Base-by-base conservation (phyloP, 2,113 vertebrate genomes). In the Stictonetta naevosa region DNA sequence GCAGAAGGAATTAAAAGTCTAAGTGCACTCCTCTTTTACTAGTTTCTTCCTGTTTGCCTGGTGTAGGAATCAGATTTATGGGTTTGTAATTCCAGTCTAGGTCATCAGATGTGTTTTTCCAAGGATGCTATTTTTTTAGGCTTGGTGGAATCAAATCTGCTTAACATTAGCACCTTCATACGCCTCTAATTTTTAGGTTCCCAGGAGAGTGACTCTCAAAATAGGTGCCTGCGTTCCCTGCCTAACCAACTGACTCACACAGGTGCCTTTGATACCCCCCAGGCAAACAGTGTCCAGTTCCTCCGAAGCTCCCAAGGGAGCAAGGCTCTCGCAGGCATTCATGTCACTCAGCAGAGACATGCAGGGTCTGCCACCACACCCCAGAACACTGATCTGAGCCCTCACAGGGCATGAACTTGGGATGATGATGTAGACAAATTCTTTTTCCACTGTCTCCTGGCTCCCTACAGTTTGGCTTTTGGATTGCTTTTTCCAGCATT, bases 181-280 rank as follows among this genome's bases (percentile, higher is more conserved):
- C 38, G 2, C 8, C 8, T 68, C 13, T 83, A 62, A 21, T 69
- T 53, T 77, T 40, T 31, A 62, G 15, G n/a, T 58, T 6, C 28
- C 23, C 2, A 0, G 53, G 6, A 21, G 85, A 73, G 7, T 6
- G 2, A 19, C 11, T 53, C 25, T 48, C 36, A 34, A 74, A 89
- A 52, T 36, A 55, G 60, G 10, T 58, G 11, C 13, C 36, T 26
- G 6, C 10, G 40, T 81, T 52, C 31, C 31, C 16, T 62, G 0
- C 8, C 33, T 58, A 28, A 68, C 34, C 20, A 62, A 28, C 19
- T 48, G n/a, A 52, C 9, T 42, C 0, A 4, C 1, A 0, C 11
- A 22, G 22, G 3, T 92, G 14, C 17, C 48, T 83, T 90, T 79
- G 48, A 22, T 34, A 42, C 13, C 5, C n/a, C 28, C 34, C 20